These are phyloP conservation scores for Trichopoda pennipes DNA, from an alignment of 2,888 invertebrate genomes.

Conservation along the genomic window DNA sequence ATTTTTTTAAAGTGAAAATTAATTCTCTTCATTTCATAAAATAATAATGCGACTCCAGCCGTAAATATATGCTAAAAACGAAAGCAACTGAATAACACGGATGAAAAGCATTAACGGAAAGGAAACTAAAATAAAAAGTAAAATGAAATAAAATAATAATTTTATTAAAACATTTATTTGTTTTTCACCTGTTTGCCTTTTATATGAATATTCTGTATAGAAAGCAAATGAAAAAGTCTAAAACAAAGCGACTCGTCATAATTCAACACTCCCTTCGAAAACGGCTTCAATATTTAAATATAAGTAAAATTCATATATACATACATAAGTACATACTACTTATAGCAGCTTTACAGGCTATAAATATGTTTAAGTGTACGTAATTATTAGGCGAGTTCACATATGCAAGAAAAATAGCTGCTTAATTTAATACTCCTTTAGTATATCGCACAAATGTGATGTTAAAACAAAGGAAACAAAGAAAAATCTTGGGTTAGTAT, in stretches of 20 bases:
- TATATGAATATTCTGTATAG: slow-evolving; percentile 25
- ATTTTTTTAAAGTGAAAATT: slow-evolving; percentile 42
- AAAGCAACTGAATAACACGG: not conserved
- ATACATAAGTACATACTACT: no score
- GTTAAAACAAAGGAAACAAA: no score
- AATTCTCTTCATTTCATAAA: slow-evolving; percentile 35
- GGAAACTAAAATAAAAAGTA: slow-evolving; percentile 54
- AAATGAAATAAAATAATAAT: slow-evolving; percentile 63
- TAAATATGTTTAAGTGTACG: not conserved
- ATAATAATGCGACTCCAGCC: slow-evolving; percentile 33
- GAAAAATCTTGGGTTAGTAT: no score
- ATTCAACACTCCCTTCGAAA: slow-evolving; percentile 23
- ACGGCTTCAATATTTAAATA: not conserved
- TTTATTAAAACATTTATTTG: slow-evolving; percentile 59
- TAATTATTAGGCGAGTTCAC: not conserved
- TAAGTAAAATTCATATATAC: not conserved
- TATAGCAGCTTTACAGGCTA: not conserved
- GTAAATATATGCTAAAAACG: not conserved
- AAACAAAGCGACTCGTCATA: not conserved
- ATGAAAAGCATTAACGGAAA: slow-evolving; percentile 14
- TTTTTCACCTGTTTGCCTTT: slow-evolving; percentile 56
- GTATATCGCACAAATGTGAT: no score
- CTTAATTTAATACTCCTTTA: no score
- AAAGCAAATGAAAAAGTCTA: slow-evolving; percentile 11
- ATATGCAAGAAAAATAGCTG: not conserved